A percentile compares a stretch with the other conserved stretches of the same genome.
Evolutionary conservation across 2,797 vertebrate species (phyloP).

Genomic region (Botia kubotai): DNA sequence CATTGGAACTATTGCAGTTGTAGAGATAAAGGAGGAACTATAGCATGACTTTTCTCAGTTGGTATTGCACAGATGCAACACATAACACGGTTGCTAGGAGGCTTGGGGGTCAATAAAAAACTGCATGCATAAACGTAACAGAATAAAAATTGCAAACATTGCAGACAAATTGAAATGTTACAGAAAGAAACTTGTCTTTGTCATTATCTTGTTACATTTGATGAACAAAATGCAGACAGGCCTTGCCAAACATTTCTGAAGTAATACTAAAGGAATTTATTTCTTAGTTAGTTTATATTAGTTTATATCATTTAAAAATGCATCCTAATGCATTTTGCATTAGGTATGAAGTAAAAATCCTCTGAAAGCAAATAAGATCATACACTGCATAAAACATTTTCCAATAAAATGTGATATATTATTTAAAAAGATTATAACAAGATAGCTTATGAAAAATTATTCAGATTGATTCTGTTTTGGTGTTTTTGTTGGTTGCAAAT

Average conservation of each 20-base stretch:
- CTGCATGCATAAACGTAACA: neutral
- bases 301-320: no score
- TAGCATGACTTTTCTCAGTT: constrained; percentile 15
- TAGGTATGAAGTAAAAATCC: no score
- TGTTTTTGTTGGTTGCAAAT: neutral
- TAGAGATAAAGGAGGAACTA: constrained; percentile 29
- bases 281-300: no score
- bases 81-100: neutral
- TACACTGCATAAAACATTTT: no score
- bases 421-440: no score
- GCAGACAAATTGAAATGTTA: neutral
- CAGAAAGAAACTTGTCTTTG: neutral
- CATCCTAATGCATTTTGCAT: no score
- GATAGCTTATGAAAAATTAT: no score
- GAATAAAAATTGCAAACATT: neutral
- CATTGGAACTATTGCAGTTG: constrained; percentile 43
- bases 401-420: no score
- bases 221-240: neutral
- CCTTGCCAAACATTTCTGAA: neutral
- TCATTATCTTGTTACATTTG: neutral
- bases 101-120: neutral
- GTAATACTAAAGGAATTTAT: neutral
- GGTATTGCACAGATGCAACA: neutral
- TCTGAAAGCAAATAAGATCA: no score
- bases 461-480: no score